Evolutionary conservation across 1,140 invertebrate species (phyloP).

Genomic region (Macrobrachium nipponense): DNA sequence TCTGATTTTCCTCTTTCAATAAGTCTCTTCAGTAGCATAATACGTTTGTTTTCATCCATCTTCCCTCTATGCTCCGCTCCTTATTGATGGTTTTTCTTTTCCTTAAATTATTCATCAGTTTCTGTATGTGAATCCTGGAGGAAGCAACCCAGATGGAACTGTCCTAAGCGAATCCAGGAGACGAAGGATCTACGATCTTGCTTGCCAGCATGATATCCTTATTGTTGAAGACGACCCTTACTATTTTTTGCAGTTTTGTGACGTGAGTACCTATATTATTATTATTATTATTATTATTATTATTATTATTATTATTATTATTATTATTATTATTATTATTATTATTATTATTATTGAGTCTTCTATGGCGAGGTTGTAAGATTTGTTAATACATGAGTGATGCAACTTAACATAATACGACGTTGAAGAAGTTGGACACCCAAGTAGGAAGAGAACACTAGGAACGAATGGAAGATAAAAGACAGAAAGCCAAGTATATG

Average conservation of each 20-base stretch:
- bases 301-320: too few species aligned
- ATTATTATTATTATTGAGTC: too few species aligned
- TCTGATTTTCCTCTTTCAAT: neutral
- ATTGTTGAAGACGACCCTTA: slow-evolving; percentile 88
- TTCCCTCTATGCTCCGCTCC: neutral
- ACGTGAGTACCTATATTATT: slow-evolving; percentile 43
- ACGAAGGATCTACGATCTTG: slow-evolving; percentile 79
- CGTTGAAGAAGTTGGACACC: too few species aligned
- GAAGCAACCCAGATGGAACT: slow-evolving; percentile 79
- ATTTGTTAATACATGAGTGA: too few species aligned
- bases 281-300: too few species aligned
- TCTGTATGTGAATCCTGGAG: slow-evolving; percentile 75
- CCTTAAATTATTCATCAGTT: slow-evolving; percentile 66
- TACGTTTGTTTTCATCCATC: neutral
- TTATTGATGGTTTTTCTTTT: neutral
- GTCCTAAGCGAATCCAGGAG: slow-evolving; percentile 76
- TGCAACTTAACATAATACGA: too few species aligned
- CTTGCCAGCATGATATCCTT: slow-evolving; percentile 80
- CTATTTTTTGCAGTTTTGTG: slow-evolving; percentile 79
- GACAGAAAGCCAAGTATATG: too few species aligned
- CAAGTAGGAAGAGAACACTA: too few species aligned
- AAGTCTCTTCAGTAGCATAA: neutral
- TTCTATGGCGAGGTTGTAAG: too few species aligned
- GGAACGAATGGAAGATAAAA: too few species aligned
- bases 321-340: too few species aligned